Percentiles rank a stretch among this genome's conserved stretches.
These are phyloP conservation scores for Scaptomyza caliginosa DNA, from an alignment of 2,888 invertebrate species.

Conservation along the genomic window DNA sequence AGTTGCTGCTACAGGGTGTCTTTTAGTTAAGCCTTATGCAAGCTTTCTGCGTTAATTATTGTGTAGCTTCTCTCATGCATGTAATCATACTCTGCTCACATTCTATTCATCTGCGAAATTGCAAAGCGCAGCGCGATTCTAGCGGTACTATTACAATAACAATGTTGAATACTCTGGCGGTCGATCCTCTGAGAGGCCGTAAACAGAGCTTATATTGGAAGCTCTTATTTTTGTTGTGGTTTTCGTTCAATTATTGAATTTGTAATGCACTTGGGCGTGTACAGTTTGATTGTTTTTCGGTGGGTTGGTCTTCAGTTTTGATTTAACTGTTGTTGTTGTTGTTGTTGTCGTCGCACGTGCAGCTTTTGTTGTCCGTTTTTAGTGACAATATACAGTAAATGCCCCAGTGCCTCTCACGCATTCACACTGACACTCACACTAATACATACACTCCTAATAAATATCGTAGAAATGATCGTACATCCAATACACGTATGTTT, in stretches of 20 bases:
- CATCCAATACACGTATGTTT: constrained; percentile 19
- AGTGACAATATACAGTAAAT: constrained; percentile 35
- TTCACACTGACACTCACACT: not conserved
- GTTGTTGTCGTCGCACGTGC: constrained; percentile 35
- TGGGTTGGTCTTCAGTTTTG: constrained; percentile 31
- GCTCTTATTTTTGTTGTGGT: constrained; percentile 6
- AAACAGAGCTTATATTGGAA: constrained; percentile 38
- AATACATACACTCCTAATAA: not conserved
- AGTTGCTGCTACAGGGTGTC: not conserved
- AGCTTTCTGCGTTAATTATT: constrained; percentile 33
- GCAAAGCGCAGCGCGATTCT: constrained; percentile 25
- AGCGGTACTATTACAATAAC: constrained; percentile 19
- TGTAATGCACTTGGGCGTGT: constrained; percentile 61
- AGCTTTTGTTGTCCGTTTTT: constrained; percentile 33
- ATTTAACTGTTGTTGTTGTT: constrained; percentile 7
- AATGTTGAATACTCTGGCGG: not conserved
- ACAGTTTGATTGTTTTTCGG: constrained; percentile 31
- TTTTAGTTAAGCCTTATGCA: not conserved
- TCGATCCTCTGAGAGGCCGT: constrained; percentile 20
- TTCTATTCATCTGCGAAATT: constrained; percentile 49
- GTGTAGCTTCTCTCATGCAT: constrained; percentile 56
- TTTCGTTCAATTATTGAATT: constrained; percentile 27
- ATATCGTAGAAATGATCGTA: constrained; percentile 7
- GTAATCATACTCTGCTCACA: constrained; percentile 43
- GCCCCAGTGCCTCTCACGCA: not conserved